Conservation (phyloP, 2,888 invertebrate genomes). For the Limnephilus marmoratus region DNA sequence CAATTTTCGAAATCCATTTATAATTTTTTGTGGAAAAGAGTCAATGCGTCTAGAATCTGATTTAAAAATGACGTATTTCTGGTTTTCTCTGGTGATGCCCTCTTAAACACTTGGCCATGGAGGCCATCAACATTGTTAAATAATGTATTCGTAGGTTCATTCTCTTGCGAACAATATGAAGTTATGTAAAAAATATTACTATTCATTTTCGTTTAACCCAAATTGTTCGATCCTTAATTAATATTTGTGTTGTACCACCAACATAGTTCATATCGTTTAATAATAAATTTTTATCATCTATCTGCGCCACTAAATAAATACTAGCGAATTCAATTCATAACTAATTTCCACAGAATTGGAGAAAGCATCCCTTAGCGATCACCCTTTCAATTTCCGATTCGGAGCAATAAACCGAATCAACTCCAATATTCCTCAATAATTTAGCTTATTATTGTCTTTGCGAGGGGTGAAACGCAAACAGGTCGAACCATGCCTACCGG, state of each 20-base stretch:
- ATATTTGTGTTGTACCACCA: background rate
- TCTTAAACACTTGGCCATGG: no score
- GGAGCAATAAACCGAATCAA: constrained; percentile 39
- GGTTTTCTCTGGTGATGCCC: no score
- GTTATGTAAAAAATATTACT: background rate
- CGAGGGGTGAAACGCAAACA: constrained; percentile 19
- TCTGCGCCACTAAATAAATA: background rate
- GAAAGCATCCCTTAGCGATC: constrained; percentile 10
- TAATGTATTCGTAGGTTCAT: no score
- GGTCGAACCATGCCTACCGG: constrained; percentile 25
- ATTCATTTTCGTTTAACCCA: background rate
- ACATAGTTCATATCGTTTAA: background rate
- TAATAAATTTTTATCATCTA: background rate
- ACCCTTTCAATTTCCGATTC: constrained; percentile 29
- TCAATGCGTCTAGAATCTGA: no score
- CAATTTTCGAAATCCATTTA: no score
- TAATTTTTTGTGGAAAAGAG: no score
- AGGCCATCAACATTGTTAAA: no score
- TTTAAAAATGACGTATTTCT: no score
- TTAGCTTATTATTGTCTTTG: constrained; percentile 37
- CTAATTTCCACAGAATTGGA: background rate
- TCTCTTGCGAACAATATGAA: no score
- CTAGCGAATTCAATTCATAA: background rate
- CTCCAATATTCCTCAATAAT: constrained; percentile 37
- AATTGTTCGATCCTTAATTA: background rate